Evolutionary conservation across 2,797 vertebrate genomes (phyloP), one percentile per base, ranked within the genome.

Genomic region (Chrysocyon brachyurus): DNA sequence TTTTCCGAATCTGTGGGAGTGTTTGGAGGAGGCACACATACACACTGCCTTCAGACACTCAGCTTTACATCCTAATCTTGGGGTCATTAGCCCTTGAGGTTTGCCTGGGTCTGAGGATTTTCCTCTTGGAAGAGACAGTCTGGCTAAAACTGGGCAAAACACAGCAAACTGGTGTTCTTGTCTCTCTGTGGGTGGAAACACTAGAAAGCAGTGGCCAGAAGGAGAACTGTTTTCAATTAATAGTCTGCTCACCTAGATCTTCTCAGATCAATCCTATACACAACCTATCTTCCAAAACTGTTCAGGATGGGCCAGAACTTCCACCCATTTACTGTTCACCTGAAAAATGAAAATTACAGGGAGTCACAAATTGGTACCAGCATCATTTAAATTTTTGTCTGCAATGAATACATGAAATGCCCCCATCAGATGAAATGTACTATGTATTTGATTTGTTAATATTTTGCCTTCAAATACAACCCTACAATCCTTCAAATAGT

Each of bases 51-150:
- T 57, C 21, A 24, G 14, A 73, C 7, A 19, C 36, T 56, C 17
- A n/a, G 19, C 21, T 81, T 22, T 4, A 12, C 3, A 9, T 5
- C 14, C 0, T 11, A 14, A 3, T 26, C 2, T 24, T 12, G 12
- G 8, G 28, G 9, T 19, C 16, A 14, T 24, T 36, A 72, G 22
- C 12, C 9, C 15, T 21, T 14, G 22, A 1, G 1, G 1, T 79
- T 46, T 28, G 36, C n/a, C 14, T 22, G 56, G 5, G 10, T n/a
- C 12, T 40, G 2, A 1, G 5, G 19, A 5, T 22, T 70, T 64
- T 57, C 22, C 36, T 40, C 26, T 4, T 7, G 12, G 5, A 87
- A 14, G n/a, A n/a, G 11, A 36, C 26, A 40, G 2, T 36, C 21
- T 5, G 14, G 36, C 9, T 46, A 17, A 87, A 40, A 22, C 3